These are phyloP conservation scores for Andrena trimmerana DNA, from an alignment of 2,888 invertebrate species.

Conservation along the genomic window DNA sequence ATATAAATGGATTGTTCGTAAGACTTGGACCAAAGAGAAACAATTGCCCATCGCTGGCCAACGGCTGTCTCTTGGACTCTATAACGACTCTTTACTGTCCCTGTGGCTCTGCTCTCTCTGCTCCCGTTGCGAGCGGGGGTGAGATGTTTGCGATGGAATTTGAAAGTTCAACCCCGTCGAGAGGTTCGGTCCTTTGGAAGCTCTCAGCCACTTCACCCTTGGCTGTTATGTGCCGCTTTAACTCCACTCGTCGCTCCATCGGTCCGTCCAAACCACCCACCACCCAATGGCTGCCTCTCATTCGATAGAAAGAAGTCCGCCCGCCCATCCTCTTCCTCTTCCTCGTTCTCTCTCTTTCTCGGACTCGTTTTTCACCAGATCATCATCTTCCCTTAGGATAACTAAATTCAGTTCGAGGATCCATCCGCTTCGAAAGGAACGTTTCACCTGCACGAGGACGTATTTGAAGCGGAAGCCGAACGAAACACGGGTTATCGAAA, in stretches of 20 bases:
- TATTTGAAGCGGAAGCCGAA: too few species aligned
- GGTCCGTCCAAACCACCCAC: slow-evolving; percentile 34
- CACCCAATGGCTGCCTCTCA: slow-evolving; percentile 3
- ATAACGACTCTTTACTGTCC: slow-evolving; percentile 30
- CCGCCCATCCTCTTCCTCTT: slow-evolving; percentile 1
- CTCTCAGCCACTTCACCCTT: slow-evolving; percentile 68
- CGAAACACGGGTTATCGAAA: not conserved
- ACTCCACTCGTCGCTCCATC: slow-evolving; percentile 57
- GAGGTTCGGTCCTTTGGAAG: slow-evolving; percentile 63
- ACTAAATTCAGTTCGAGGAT: slow-evolving; percentile 15
- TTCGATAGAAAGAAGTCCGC: slow-evolving; percentile 36
- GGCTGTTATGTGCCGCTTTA: slow-evolving; percentile 67
- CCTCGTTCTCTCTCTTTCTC: not conserved
- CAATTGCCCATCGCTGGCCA: slow-evolving; percentile 36
- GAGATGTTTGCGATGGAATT: slow-evolving; percentile 73
- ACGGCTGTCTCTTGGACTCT: slow-evolving; percentile 30
- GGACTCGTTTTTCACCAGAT: not conserved
- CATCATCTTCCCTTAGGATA: not conserved
- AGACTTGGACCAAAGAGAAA: not conserved
- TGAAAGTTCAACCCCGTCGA: slow-evolving; percentile 69
- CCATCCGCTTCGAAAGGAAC: slow-evolving; percentile 4
- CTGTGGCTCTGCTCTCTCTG: slow-evolving; percentile 6
- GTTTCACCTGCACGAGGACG: not conserved
- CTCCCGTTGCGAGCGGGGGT: slow-evolving; percentile 30
- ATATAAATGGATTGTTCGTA: not conserved